phyloP scores from a whole-genome alignment of 2,888 invertebrate species.

The Tenthredo notha region DNA sequence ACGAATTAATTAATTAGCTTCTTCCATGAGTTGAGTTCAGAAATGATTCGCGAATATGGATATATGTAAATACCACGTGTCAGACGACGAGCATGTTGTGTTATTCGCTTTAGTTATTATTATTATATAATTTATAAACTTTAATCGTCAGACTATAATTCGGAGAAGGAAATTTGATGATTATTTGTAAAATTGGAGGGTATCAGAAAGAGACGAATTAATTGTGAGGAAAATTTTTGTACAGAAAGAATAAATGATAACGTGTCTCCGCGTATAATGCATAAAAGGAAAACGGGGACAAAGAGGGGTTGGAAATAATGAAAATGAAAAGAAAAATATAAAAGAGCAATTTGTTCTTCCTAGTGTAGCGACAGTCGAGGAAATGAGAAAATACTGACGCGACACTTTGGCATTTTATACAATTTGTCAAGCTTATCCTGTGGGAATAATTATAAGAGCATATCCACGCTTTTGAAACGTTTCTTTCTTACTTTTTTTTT shows the following conservation, averaged over 20 bases:
- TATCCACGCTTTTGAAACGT: neutral
- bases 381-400: neutral
- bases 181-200: too few relatives aligned
- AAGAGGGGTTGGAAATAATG: neutral
- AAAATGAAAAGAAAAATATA: neutral
- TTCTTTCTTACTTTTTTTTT: neutral
- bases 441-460: slow-evolving; percentile 3
- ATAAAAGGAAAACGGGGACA: neutral
- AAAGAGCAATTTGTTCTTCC: neutral
- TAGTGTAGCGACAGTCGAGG: neutral
- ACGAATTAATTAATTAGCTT: slow-evolving; percentile 2
- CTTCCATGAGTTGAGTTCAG: neutral
- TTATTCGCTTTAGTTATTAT: neutral
- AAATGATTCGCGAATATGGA: neutral
- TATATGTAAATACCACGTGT: neutral
- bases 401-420: neutral
- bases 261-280: neutral
- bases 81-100: neutral
- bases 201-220: too few relatives aligned
- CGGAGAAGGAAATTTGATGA: too few relatives aligned
- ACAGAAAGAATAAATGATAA: neutral
- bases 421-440: slow-evolving; percentile 18
- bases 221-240: neutral
- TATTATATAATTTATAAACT: neutral
- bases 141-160: neutral